Evolutionary conservation across 2,797 vertebrate species (phyloP), one percentile per base, ranked within the genome.

Genomic region (Anguilla megastoma): DNA sequence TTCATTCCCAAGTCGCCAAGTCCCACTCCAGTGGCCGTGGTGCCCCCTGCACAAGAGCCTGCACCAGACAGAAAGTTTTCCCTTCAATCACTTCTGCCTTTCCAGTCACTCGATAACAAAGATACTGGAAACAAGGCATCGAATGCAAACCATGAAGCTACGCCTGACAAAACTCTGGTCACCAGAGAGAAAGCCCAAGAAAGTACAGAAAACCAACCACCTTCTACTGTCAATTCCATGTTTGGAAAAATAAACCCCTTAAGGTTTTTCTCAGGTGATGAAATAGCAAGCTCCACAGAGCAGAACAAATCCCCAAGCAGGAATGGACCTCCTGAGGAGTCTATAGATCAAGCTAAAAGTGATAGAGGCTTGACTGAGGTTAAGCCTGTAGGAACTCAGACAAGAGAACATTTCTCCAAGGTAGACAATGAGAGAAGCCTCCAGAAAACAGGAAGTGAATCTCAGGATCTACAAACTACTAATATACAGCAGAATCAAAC

Each of bases 211-310:
- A 94, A 95, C 90, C 93, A 91, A 90, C 94, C 95, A 27, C 91
- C 90, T 87, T 93, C 92, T 0, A 90, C 94, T 90, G 92, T 95
- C 89, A 96, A 95, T 92, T 96, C 96, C 0, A 94, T 97, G 86
- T 92, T 98, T 16, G 96, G 92, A n/a, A 96, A 96, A 89, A 91
- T 97, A 30, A 97, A 95, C 90, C 95, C 96, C 89, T 94, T 97
- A 83, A 97, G 97, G 88, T 91, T 97, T 33, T 97, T 97, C 92
- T 95, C 93, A 33, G 92, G 84, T 56, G 92, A 89, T 84, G 92
- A 93, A 66, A 58, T 54, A 88, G 69, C n/a, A 0, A 93, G 88
- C 18, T 89, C 86, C 0, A 54, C 87, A 89, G 93, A 94, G 86
- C 27, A 52, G 54, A 91, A 93, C 88, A 90, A 90, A 71, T 48